phyloP scores from a whole-genome alignment of 1,140 invertebrate species.

The Danaus plexippus region DNA sequence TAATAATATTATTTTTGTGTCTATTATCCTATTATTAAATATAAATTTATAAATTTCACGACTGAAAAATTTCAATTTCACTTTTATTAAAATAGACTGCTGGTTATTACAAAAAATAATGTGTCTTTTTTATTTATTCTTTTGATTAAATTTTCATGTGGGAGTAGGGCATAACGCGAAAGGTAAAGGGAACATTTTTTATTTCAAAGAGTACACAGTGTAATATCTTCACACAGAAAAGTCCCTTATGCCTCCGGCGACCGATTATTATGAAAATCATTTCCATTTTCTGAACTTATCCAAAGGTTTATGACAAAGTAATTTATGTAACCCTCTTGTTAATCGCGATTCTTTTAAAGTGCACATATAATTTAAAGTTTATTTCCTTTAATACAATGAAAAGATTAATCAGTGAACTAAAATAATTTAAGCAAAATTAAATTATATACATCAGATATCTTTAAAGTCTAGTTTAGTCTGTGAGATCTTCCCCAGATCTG shows the following conservation, averaged over 20 bases:
- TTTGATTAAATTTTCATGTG: slow-evolving; percentile 10
- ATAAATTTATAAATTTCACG: no score
- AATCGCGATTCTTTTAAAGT: slow-evolving; percentile 6
- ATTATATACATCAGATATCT: no score
- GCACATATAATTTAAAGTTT: no score
- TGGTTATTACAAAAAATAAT: not conserved
- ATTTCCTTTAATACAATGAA: no score
- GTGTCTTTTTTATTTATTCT: slow-evolving; percentile 10
- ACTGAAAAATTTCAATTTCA: no score
- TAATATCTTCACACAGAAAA: slow-evolving; percentile 16
- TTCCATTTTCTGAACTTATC: slow-evolving; percentile 12
- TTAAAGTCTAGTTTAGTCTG: no score
- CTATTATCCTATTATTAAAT: no score
- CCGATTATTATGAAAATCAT: slow-evolving; percentile 16
- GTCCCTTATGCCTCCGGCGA: slow-evolving; percentile 15
- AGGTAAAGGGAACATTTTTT: slow-evolving; percentile 10
- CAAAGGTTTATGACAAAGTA: slow-evolving; percentile 19
- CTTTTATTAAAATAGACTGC: no score
- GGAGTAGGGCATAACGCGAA: slow-evolving; percentile 6
- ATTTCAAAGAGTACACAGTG: slow-evolving; percentile 13
- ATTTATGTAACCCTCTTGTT: slow-evolving; percentile 20
- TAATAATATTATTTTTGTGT: no score
- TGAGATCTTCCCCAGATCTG: no score
- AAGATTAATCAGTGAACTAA: no score
- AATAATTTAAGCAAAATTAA: no score